phyloP scores from a whole-genome alignment of 2,888 invertebrate genomes.

The Sialis fuliginosa region DNA sequence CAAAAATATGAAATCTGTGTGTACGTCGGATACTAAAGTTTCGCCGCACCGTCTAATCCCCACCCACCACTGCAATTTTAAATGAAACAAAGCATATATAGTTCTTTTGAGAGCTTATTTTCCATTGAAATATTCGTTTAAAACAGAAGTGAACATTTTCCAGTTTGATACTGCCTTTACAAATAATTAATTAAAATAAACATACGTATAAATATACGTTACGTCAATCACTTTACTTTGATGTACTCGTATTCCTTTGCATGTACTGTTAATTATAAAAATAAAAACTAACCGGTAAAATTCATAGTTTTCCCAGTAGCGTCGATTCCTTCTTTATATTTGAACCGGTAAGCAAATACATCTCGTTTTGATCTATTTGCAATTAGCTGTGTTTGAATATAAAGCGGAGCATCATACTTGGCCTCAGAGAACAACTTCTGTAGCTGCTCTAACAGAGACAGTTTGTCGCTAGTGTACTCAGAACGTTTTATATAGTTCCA shows the following conservation, averaged over 20 bases:
- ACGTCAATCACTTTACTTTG: constrained; percentile 1
- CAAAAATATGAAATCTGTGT: no score
- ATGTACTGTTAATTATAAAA: background rate
- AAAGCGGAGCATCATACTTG: constrained; percentile 35
- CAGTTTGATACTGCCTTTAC: no score
- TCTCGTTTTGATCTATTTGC: constrained; percentile 23
- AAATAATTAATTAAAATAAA: background rate
- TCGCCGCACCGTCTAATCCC: no score
- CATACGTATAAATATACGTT: background rate
- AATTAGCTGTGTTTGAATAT: constrained; percentile 30
- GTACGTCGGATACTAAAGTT: no score
- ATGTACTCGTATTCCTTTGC: background rate
- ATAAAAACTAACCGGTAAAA: constrained; percentile 26
- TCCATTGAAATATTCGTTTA: no score
- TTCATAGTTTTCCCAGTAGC: constrained; percentile 28
- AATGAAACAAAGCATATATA: no score
- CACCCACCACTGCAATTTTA: no score
- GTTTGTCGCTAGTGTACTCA: constrained; percentile 20
- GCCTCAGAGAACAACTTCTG: constrained; percentile 38
- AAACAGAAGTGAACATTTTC: no score
- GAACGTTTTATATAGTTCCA: constrained; percentile 35
- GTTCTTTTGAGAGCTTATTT: no score
- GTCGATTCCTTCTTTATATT: constrained; percentile 29
- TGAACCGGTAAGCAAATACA: constrained; percentile 37
- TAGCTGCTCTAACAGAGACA: constrained; percentile 27